Evolutionary conservation across 2,113 vertebrate species (phyloP), one percentile per base, ranked within the genome.

Genomic region (Bufo bufo): DNA sequence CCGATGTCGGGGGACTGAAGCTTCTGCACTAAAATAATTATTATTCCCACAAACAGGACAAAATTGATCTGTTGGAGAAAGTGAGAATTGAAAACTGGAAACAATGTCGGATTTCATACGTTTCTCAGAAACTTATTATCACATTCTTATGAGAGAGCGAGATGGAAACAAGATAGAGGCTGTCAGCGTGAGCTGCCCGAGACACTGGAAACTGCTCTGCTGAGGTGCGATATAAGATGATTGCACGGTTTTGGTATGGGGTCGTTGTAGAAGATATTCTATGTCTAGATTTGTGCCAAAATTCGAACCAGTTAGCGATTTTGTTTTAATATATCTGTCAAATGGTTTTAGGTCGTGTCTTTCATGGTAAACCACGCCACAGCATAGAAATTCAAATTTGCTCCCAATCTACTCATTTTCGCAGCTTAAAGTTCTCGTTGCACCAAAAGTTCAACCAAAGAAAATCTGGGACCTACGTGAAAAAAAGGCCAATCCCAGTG

Each of bases 11-110:
- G 98, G 0, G 98, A 99, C 92, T 99, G 98, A 58, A 99, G 95
- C 91, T 99, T 99, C 94, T 99, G 98, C 71, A 99, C 98, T n/a
- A 99, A 95, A 91, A 99, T 99, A 89, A 99, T 96, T 77, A 99
- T 99, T 86, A 99, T 99, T 88, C 98, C 98, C 12, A 99, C 93
- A 88, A 99, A 99, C 86, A 99, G 97, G 78, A 99, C 95, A 86
- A 99, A 99, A 90, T 99, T 99, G 82, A 99, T 97, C 98, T 99
- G 90, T 58, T 66, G 23, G 23, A 19, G 69, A 33, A 86, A 89
- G 90, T 61, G 77, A 80, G 77, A 52, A 47, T 88, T 47, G 0
- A 59, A 82, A 47, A 63, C 20, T 79, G 23, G 0, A 61, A 0
- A 47, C 14, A 49, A 49, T 14, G 16, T 47, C n/a, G 43, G 6